Evolutionary conservation across 2,888 invertebrate species (phyloP).

Genomic region (Andrena trimmerana): DNA sequence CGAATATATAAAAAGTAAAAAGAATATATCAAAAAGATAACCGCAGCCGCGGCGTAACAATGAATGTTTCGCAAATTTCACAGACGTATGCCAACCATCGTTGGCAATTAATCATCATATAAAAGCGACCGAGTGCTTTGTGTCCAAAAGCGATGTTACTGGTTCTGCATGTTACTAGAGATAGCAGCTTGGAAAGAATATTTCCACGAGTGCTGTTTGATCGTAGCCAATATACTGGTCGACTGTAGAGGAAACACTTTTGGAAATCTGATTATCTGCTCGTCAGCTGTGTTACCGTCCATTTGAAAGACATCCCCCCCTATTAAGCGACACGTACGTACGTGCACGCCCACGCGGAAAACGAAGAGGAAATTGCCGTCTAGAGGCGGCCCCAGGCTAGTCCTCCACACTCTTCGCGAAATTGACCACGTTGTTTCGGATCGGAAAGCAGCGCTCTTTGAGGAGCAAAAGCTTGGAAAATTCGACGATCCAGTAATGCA

Average conservation of each 20-base stretch:
- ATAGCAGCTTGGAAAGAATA: too few species aligned
- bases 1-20: not conserved
- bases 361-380: constrained; percentile 43
- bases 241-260: not conserved
- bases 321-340: constrained; percentile 4
- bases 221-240: constrained; percentile 2
- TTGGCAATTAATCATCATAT: constrained; percentile 21
- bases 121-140: not conserved
- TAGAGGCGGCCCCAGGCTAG: constrained; percentile 4
- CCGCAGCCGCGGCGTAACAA: not conserved
- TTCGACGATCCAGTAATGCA: constrained; percentile 15
- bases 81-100: not conserved
- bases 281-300: not conserved
- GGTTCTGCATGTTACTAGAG: not conserved
- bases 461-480: constrained; percentile 20
- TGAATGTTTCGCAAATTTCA: constrained; percentile 25
- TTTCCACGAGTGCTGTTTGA: not conserved
- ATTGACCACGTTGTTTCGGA: constrained; percentile 26
- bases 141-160: constrained; percentile 7
- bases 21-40: not conserved
- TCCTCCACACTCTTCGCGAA: constrained; percentile 12
- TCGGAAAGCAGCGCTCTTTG: constrained; percentile 30
- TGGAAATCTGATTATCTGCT: constrained; percentile 28
- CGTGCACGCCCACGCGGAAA: constrained; percentile 4
- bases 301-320: not conserved